phyloP scores from a whole-genome alignment of 2,797 vertebrate species.

The Trichosurus vulpecula region DNA sequence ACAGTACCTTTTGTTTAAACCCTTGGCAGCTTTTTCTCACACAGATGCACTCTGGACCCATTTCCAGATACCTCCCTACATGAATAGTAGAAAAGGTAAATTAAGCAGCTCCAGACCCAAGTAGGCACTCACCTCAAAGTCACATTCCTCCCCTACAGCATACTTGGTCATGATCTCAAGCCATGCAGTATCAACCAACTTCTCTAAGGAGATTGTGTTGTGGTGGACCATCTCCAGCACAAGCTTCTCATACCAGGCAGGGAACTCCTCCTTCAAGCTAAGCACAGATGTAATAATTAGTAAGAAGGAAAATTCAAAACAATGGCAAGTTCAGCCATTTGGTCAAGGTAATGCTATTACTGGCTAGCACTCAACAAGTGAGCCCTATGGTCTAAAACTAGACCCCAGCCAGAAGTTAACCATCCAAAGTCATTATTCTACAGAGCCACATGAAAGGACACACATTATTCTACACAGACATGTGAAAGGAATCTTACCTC shows the following conservation, averaged over 20 bases:
- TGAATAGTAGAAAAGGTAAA: neutral
- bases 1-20: neutral
- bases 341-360: conserved; percentile 69
- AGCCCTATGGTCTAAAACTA: neutral
- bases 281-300: conserved; percentile 60
- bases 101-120: neutral
- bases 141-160: conserved; percentile 95
- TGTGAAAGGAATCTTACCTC: neutral
- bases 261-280: conserved; percentile 98
- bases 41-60: neutral
- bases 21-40: neutral
- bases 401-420: neutral
- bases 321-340: conserved; percentile 72
- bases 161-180: conserved; percentile 99
- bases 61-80: neutral
- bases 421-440: neutral
- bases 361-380: neutral
- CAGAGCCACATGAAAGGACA: neutral
- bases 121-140: conserved; percentile 91
- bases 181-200: conserved; percentile 96
- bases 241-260: conserved; percentile 97
- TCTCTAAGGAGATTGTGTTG: conserved; percentile 97
- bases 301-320: conserved; percentile 55
- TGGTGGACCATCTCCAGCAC: conserved; percentile 98
- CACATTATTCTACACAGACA: neutral